phyloP scores from a whole-genome alignment of 2,888 invertebrate species.

The Chironomus riparius region DNA sequence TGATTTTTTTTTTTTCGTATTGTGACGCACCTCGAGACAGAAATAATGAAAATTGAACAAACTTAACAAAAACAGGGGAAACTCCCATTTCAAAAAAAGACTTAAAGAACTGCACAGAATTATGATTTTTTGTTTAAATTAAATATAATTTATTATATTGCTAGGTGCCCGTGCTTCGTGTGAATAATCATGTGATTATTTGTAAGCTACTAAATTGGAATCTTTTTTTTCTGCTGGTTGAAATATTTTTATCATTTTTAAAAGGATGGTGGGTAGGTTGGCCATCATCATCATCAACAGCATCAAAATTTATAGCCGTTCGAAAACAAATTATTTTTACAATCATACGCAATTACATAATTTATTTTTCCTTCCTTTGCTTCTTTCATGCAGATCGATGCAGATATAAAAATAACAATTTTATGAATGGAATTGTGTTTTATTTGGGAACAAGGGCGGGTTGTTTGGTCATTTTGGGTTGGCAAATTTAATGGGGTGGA shows the following conservation, averaged over 20 bases:
- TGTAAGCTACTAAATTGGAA: no score
- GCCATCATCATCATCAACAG: not conserved
- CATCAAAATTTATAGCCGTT: not conserved
- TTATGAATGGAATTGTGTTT: not conserved
- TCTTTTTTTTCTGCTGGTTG: no score
- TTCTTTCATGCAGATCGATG: not conserved
- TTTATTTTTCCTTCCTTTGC: slow-evolving; percentile 1
- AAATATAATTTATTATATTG: not conserved
- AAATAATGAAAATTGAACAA: not conserved
- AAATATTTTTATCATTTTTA: no score
- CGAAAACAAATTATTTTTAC: slow-evolving; percentile 18
- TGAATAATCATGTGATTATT: no score
- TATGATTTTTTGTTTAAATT: not conserved
- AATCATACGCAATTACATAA: slow-evolving; percentile 24
- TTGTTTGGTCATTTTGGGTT: no score
- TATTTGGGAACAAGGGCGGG: not conserved
- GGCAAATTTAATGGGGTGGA: no score
- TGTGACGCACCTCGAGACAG: not conserved
- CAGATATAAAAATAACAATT: slow-evolving; percentile 4
- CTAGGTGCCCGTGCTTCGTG: not conserved
- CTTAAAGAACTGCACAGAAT: not conserved
- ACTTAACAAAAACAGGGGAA: not conserved
- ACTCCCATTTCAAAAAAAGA: not conserved
- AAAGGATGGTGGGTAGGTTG: not conserved
- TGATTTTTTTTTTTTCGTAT: not conserved